phyloP scores from a whole-genome alignment of 1,140 invertebrate genomes.

The Drosophila nigrodunni region DNA sequence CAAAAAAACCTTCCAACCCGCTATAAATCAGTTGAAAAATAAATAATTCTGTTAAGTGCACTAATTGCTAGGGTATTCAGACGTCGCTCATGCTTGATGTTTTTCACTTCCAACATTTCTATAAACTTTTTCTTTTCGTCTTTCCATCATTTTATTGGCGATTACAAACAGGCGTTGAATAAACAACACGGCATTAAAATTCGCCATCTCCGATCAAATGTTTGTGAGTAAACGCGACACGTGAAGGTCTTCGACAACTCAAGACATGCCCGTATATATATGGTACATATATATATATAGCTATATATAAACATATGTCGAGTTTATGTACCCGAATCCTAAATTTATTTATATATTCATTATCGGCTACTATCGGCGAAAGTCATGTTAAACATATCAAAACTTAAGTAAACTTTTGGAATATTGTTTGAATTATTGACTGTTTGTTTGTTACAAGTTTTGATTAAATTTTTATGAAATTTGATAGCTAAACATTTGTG shows the following conservation, averaged over 20 bases:
- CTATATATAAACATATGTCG: conserved; percentile 1
- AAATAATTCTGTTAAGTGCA: background rate
- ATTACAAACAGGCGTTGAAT: conserved; percentile 41
- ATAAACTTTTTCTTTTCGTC: conserved; percentile 7
- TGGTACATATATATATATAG: conserved; percentile 2
- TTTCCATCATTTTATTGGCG: conserved; percentile 36
- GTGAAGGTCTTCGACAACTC: conserved; percentile 38
- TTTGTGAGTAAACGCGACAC: conserved; percentile 38
- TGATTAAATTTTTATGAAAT: too few species aligned
- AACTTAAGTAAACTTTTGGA: conserved; percentile 1
- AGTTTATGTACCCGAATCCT: conserved; percentile 8
- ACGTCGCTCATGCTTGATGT: background rate
- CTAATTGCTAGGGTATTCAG: background rate
- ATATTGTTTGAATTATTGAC: background rate
- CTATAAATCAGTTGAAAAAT: too few species aligned
- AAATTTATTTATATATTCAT: conserved; percentile 19
- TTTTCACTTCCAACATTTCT: conserved; percentile 7
- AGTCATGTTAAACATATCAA: conserved; percentile 13
- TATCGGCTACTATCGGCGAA: conserved; percentile 14
- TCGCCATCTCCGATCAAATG: conserved; percentile 20
- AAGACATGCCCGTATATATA: background rate
- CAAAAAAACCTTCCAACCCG: too few species aligned
- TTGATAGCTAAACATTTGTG: too few species aligned
- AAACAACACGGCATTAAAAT: conserved; percentile 34
- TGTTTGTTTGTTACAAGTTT: background rate